Conservation (phyloP, 2,888 invertebrate genomes). For the Chymomyza caudatula region DNA sequence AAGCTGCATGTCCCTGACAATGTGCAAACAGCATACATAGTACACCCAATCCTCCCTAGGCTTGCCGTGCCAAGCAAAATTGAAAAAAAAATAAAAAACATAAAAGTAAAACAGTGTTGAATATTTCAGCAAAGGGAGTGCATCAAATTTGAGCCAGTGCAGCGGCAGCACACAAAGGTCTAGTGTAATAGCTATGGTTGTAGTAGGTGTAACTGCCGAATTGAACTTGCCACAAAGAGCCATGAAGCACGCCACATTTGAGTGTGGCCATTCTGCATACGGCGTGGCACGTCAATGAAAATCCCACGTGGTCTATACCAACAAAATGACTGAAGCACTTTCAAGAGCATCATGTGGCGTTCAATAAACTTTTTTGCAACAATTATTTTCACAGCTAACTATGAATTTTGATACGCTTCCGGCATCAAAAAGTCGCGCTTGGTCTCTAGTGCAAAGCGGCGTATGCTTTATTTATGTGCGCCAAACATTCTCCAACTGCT, state of each 20-base stretch:
- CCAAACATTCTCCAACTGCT: conserved; percentile 49
- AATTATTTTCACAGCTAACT: conserved; percentile 48
- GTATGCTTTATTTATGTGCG: conserved; percentile 65
- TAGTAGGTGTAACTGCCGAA: conserved; percentile 50
- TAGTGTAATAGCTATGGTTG: neutral
- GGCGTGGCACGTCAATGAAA: conserved; percentile 53
- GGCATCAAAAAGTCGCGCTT: conserved; percentile 14
- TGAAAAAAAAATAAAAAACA: neutral
- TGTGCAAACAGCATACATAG: neutral
- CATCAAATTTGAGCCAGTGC: conserved; percentile 44
- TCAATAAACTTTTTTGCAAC: conserved; percentile 28
- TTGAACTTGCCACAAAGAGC: conserved; percentile 46
- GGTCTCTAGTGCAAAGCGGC: conserved; percentile 45
- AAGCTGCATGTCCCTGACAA: neutral
- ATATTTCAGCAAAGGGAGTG: conserved; percentile 19
- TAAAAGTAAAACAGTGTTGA: neutral
- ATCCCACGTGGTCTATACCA: conserved; percentile 8
- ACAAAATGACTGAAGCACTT: conserved; percentile 36
- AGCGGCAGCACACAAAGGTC: conserved; percentile 1
- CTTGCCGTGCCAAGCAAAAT: neutral
- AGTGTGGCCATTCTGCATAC: conserved; percentile 40
- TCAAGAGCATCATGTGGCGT: conserved; percentile 21
- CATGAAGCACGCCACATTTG: neutral
- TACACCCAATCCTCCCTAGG: neutral
- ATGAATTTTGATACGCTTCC: conserved; percentile 54